Evolutionary conservation across 2,797 vertebrate species (phyloP).

Genomic region (Otus scops): DNA sequence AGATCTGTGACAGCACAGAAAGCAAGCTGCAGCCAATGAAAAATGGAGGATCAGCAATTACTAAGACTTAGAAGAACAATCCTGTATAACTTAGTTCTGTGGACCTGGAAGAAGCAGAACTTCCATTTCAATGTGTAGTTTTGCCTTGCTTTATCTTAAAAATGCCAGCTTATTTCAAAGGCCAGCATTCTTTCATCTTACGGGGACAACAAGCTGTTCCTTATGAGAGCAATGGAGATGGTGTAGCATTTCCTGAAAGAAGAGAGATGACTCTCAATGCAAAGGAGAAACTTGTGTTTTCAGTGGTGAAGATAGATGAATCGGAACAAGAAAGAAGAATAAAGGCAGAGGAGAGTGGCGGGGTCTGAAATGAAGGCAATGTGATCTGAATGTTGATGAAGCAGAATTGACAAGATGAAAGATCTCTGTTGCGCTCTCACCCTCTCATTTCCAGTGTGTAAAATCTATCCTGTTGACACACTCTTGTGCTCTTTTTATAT

Average conservation of each 20-base stretch:
- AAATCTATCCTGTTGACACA: constrained; percentile 77
- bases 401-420: constrained; percentile 76
- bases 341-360: constrained; percentile 39
- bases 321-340: not conserved
- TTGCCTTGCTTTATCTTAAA: constrained; percentile 22
- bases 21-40: not conserved
- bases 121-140: not conserved
- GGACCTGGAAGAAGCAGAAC: not conserved
- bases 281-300: constrained; percentile 24
- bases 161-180: not conserved
- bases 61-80: not conserved
- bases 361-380: constrained; percentile 73
- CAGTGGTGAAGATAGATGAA: not conserved
- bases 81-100: not conserved
- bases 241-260: not conserved
- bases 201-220: not conserved
- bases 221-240: not conserved
- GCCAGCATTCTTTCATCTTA: not conserved
- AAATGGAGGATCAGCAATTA: not conserved
- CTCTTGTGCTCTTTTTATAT: constrained; percentile 23
- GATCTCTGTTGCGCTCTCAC: not conserved
- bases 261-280: not conserved
- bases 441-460: constrained; percentile 69
- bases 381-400: constrained; percentile 85
- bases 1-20: not conserved